These are phyloP conservation scores for Alligator mississippiensis DNA, from an alignment of 2,113 vertebrate species.

Conservation along the genomic window DNA sequence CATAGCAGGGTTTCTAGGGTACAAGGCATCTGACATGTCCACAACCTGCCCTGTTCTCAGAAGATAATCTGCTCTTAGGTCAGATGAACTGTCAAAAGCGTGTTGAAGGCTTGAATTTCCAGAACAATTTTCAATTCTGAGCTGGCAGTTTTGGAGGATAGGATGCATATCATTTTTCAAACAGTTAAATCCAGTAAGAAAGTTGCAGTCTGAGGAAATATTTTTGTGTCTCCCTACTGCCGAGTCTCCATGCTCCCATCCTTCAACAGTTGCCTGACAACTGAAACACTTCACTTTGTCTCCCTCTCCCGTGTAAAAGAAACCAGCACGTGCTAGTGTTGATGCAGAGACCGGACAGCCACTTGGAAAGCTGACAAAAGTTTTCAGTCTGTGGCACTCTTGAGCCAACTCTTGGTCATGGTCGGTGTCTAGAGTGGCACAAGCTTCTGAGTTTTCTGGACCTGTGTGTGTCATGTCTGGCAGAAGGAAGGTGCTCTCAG, in stretches of 20 bases:
- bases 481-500: neutral
- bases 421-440: conserved; percentile 52
- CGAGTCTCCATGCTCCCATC: conserved; percentile 86
- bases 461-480: conserved; percentile 77
- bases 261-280: conserved; percentile 83
- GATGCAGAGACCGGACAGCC: conserved; percentile 77
- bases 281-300: conserved; percentile 92
- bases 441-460: conserved; percentile 42
- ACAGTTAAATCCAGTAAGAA: conserved; percentile 69
- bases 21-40: conserved; percentile 83
- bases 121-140: conserved; percentile 52
- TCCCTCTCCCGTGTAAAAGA: conserved; percentile 88
- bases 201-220: conserved; percentile 88
- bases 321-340: conserved; percentile 88
- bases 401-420: conserved; percentile 80
- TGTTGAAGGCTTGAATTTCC: neutral
- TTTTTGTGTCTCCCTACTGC: conserved; percentile 85
- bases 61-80: conserved; percentile 77
- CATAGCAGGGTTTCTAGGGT: conserved; percentile 86
- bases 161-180: conserved; percentile 39
- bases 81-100: conserved; percentile 50
- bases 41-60: conserved; percentile 90
- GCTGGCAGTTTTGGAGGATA: conserved; percentile 41
- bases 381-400: conserved; percentile 79
- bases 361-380: conserved; percentile 84